Base-by-base conservation (phyloP, 2,888 invertebrate species). In the Drosophila bunnanda region DNA sequence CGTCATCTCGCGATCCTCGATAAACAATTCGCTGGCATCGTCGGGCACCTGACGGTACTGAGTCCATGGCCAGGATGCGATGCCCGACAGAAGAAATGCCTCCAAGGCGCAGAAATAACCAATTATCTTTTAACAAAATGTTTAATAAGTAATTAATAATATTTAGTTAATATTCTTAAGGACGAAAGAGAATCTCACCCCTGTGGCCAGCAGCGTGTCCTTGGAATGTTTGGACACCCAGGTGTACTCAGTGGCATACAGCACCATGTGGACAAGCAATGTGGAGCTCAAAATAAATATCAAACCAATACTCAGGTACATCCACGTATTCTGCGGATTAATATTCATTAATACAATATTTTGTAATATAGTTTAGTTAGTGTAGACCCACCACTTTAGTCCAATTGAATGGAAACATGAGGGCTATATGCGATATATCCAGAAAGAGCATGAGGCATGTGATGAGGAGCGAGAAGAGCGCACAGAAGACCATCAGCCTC, bases 341-440 rank as follows among this genome's bases (percentile, higher is more conserved):
- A 28, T 12, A 10, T 25, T 17, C 1, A 9, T 34, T 10, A 25
- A 20, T 8, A 12, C 28, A 22, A 2, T 1, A 10, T 4, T n/a
- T 46, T 3, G 3, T 6, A 12, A 7, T 1, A 4, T 4, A 5
- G 25, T 5, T 4, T 1, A 2, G 4, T 25, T 4, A 25, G 25
- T 25, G 25, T 80, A 6, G 10, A 93, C 95, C 94, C 92, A 96
- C 96, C 94, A 96, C 93, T 94, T 95, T 95, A 80, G 95, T 94
- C 96, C 96, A 96, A 92, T 96, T 95, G 91, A 96, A 95, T 83
- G 96, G 96, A 93, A 96, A 96, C 93, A 96, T 94, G 92, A 96
- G 95, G 91, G 95, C 94, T 90, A 96, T 94, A 92, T 96, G 95
- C 86, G 96, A 96, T 93, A 96, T 95, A 94, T 96, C 96, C 92